Evolutionary conservation across 1,140 invertebrate species (phyloP).

Genomic region (Drosophila lini): DNA sequence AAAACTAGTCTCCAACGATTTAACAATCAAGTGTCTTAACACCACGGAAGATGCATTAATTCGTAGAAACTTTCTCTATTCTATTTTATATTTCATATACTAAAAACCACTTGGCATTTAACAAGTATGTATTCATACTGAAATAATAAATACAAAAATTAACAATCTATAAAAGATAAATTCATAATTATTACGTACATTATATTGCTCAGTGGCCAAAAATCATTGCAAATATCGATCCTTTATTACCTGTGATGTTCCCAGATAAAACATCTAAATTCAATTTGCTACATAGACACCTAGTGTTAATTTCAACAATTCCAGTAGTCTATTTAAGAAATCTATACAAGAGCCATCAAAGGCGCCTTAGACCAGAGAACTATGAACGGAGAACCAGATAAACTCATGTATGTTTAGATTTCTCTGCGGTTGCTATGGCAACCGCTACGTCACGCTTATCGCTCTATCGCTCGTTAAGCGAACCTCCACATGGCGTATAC

Average conservation of each 20-base stretch:
- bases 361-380: neutral
- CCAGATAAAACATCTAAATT: constrained; percentile 13
- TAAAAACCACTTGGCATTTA: too few species aligned
- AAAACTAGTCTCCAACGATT: too few species aligned
- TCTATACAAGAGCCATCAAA: too few species aligned
- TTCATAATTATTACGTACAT: too few species aligned
- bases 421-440: constrained; percentile 21
- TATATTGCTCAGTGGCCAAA: neutral
- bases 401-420: neutral
- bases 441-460: constrained; percentile 50
- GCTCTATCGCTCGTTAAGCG: neutral
- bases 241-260: neutral
- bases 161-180: too few species aligned
- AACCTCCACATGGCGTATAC: constrained; percentile 41
- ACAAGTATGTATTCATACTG: too few species aligned
- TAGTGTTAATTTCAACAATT: neutral
- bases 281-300: constrained; percentile 1
- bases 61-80: too few species aligned
- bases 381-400: neutral
- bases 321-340: constrained; percentile 10
- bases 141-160: too few species aligned
- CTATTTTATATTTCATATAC: too few species aligned
- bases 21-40: neutral
- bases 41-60: too few species aligned
- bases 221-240: neutral